Evolutionary conservation across 2,113 vertebrate genomes (phyloP), one percentile per base, ranked within the genome.

Genomic region (Seriola quinqueradiata): DNA sequence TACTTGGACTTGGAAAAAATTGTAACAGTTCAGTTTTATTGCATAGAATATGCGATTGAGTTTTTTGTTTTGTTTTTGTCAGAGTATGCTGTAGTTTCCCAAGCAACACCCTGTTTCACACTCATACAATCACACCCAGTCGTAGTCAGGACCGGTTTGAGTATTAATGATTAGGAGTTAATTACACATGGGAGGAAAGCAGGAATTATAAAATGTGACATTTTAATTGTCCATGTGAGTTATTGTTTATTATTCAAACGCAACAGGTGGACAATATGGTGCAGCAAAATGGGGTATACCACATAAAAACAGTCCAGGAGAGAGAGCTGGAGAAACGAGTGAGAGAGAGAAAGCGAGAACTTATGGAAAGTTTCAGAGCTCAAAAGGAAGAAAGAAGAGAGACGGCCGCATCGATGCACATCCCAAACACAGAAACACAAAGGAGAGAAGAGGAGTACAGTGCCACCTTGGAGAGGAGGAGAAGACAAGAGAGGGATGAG

Each of bases 181-280:
- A 48, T 61, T 55, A 21, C 23, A 25, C 17, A 46, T 64, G 13
- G 40, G 54, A 70, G 34, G 34, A 28, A 2, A 59, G 44, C n/a
- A 61, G 23, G 17, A 17, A 32, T 9, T 28, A 12, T 40, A 4
- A 52, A 64, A 42, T 48, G 7, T 58, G 5, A 50, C 42, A 28
- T 32, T 76, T 9, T 23, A 60, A 58, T 40, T 23, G 9, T 10
- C 11, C 12, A 10, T 21, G 52, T 55, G 23, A 46, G 38, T 16
- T 23, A 40, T 25, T 40, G 13, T 46, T 60, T 28, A 0, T 81
- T 14, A 1, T 77, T 58, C 48, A 8, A 28, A 38, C 76, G 16
- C 19, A 48, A 71, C 81, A 96, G 95, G 92, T 95, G 59, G 92
- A 95, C 28, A 44, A 55, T 5, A 87, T 95, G 89, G 90, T 87